These are phyloP conservation scores for Microtus richardsoni DNA, from an alignment of 2,113 vertebrate species.

Conservation along the genomic window DNA sequence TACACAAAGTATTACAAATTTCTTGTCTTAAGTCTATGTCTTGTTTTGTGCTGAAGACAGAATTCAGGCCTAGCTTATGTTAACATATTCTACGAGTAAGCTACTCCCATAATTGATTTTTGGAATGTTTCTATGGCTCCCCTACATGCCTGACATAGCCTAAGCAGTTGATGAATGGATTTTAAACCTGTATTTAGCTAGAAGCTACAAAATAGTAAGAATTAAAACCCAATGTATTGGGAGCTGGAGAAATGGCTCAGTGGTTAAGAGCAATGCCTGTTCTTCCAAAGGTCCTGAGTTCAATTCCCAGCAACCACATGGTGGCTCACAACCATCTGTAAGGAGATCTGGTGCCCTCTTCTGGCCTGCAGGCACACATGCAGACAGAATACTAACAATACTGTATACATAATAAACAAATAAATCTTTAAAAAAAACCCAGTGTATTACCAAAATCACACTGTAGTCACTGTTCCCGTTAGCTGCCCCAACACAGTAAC, in stretches of 20 bases:
- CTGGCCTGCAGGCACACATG: too few relatives aligned
- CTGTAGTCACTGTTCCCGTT: not conserved
- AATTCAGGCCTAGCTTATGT: not conserved
- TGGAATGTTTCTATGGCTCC: not conserved
- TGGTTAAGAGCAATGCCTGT: too few relatives aligned
- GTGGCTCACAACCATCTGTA: too few relatives aligned
- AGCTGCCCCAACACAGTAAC: not conserved
- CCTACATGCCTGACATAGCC: not conserved
- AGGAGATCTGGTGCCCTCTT: too few relatives aligned
- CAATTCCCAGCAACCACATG: too few relatives aligned
- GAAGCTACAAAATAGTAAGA: conserved; percentile 5
- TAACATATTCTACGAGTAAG: not conserved
- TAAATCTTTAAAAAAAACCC: not conserved
- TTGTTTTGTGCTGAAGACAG: not conserved
- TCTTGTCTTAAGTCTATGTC: not conserved
- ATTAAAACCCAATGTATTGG: not conserved
- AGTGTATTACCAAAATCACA: not conserved
- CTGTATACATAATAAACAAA: too few relatives aligned
- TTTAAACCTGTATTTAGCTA: conserved; percentile 27
- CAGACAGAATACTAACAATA: too few relatives aligned
- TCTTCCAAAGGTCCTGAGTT: too few relatives aligned
- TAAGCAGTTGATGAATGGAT: not conserved
- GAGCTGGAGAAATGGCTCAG: too few relatives aligned
- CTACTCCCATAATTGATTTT: not conserved
- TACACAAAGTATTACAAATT: not conserved